phyloP scores from a whole-genome alignment of 2,888 invertebrate genomes.

The Rhopalosiphum nymphaeae region DNA sequence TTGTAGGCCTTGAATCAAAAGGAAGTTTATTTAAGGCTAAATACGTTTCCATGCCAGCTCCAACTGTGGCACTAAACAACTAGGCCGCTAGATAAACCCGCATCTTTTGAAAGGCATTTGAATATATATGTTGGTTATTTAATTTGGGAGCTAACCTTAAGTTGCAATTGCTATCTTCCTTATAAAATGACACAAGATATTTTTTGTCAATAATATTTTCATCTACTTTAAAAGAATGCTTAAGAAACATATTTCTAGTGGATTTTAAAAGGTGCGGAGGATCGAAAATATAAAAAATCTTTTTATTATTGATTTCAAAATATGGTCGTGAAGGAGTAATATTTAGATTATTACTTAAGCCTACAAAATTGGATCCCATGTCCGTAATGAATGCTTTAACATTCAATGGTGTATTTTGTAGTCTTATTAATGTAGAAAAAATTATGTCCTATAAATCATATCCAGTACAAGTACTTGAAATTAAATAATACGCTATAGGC shows the following conservation, averaged over 20 bases:
- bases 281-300: conserved; percentile 24
- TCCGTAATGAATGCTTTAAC: conserved; percentile 11
- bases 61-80: conserved; percentile 22
- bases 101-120: conserved; percentile 31
- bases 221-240: conserved; percentile 7
- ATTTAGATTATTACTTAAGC: conserved; percentile 1
- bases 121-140: neutral
- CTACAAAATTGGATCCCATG: conserved; percentile 8
- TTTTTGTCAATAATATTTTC: conserved; percentile 13
- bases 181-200: conserved; percentile 35
- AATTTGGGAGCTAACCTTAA: conserved; percentile 28
- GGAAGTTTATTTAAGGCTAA: conserved; percentile 25
- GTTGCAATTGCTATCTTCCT: conserved; percentile 20
- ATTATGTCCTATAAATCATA: conserved; percentile 29
- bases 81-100: neutral
- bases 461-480: neutral
- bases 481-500: conserved; percentile 24
- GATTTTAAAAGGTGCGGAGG: neutral
- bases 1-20: conserved; percentile 12
- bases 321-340: conserved; percentile 1
- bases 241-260: conserved; percentile 20
- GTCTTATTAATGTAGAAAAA: neutral
- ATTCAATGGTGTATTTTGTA: neutral
- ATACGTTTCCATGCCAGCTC: conserved; percentile 39
- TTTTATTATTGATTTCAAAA: conserved; percentile 24